Percentiles rank a stretch among this genome's conserved stretches.
These are phyloP conservation scores for Coregonus clupeaformis DNA, from an alignment of 2,113 vertebrate genomes.

Conservation along the genomic window DNA sequence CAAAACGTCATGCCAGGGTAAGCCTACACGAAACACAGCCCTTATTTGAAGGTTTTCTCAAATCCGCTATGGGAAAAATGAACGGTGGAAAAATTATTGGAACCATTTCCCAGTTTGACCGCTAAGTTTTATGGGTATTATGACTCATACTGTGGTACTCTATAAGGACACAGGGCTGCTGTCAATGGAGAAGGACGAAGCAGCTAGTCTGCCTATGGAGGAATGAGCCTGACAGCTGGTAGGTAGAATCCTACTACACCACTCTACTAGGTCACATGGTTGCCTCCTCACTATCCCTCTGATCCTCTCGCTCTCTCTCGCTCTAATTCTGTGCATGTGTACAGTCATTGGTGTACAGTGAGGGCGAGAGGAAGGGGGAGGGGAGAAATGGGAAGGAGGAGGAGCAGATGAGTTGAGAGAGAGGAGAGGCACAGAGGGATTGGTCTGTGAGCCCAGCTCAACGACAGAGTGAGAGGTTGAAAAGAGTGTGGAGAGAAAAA, in stretches of 20 bases:
- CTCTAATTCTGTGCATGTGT: not conserved
- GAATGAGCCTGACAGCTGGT: constrained; percentile 65
- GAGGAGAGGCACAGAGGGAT: constrained; percentile 15
- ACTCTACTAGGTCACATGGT: constrained; percentile 59
- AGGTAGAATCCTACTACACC: constrained; percentile 61
- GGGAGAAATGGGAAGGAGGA: constrained; percentile 5
- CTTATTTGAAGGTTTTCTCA: too few species aligned
- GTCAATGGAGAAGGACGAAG: constrained; percentile 41
- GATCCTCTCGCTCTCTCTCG: constrained; percentile 43
- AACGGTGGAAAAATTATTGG: too few species aligned
- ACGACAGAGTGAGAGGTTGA: not conserved
- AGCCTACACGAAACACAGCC: too few species aligned
- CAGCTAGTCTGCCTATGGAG: constrained; percentile 26
- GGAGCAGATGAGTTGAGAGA: not conserved
- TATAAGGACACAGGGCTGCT: constrained; percentile 15
- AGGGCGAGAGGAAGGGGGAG: constrained; percentile 3
- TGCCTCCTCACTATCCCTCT: constrained; percentile 51
- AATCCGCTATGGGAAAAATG: too few species aligned
- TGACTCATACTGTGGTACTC: too few species aligned
- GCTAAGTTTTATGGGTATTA: too few species aligned
- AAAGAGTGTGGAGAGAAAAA: not conserved
- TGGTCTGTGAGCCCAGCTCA: not conserved
- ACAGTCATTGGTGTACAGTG: not conserved
- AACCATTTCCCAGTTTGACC: too few species aligned
- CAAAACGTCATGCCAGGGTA: too few species aligned